Percentiles rank a stretch among this genome's conserved stretches.
Conservation (phyloP, 2,797 vertebrate genomes). For the Pseudochromis fuscus region DNA sequence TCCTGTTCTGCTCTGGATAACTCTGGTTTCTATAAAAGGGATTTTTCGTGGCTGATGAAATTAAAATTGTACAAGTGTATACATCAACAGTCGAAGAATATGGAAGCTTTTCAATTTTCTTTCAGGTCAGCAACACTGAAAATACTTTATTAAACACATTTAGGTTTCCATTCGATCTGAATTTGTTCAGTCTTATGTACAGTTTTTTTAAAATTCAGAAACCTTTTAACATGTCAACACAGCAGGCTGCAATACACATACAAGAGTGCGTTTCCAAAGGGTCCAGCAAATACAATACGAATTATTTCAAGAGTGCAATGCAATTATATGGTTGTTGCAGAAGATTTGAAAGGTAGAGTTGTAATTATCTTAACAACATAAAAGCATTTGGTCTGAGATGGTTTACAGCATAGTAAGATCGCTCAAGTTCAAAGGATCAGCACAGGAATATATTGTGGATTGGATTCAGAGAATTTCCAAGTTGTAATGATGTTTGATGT, state of each 20-base stretch:
- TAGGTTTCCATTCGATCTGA: conserved; percentile 43
- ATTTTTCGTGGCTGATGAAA: conserved; percentile 1
- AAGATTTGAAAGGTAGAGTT: conserved; percentile 37
- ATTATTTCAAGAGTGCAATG: conserved; percentile 54
- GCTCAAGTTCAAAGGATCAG: conserved; percentile 42
- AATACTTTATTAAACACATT: conserved; percentile 62
- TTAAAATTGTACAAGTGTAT: background rate
- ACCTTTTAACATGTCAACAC: conserved; percentile 47
- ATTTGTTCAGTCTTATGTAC: conserved; percentile 38
- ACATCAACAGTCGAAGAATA: background rate
- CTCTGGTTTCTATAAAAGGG: no score
- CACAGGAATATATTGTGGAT: conserved; percentile 27
- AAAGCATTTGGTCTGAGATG: conserved; percentile 56
- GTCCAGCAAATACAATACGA: conserved; percentile 46
- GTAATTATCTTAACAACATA: conserved; percentile 35
- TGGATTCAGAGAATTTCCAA: conserved; percentile 51
- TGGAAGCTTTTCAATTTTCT: conserved; percentile 10
- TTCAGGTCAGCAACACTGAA: conserved; percentile 35
- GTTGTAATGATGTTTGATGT: conserved; percentile 16
- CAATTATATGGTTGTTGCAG: conserved; percentile 36
- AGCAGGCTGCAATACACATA: conserved; percentile 43
- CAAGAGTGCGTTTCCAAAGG: conserved; percentile 44
- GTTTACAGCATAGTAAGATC: conserved; percentile 46
- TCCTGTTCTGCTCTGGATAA: no score
- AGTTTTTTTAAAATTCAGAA: conserved; percentile 49